Evolutionary conservation across 2,797 vertebrate species (phyloP).

Genomic region (Anguilla marmorata): DNA sequence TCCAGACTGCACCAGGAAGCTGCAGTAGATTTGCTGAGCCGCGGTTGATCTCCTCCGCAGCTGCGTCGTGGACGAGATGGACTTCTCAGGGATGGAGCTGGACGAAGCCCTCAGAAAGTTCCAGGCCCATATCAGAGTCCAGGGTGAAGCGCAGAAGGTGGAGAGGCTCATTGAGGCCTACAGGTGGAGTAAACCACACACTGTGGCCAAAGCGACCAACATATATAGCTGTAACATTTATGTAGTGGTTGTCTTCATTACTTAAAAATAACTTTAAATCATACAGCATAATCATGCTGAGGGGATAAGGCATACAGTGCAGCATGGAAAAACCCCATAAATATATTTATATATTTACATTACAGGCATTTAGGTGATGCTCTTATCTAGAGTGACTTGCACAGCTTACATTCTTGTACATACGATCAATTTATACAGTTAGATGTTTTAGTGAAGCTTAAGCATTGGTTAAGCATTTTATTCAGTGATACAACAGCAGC

Average conservation of each 20-base stretch:
- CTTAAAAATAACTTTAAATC: not conserved
- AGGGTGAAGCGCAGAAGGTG: conserved; percentile 96
- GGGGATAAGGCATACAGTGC: not conserved
- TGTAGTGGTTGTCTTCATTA: not conserved
- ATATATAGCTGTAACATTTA: not conserved
- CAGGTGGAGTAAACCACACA: conserved; percentile 70
- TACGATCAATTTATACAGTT: not conserved
- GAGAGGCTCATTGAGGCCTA: conserved; percentile 95
- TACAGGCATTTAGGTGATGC: not conserved
- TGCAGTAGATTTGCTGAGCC: conserved; percentile 4
- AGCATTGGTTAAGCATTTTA: not conserved
- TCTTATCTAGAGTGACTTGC: not conserved
- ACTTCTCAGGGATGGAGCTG: conserved; percentile 93
- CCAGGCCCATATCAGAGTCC: conserved; percentile 95
- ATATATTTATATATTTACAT: not conserved
- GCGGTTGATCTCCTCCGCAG: conserved; percentile 60
- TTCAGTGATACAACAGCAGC: not conserved
- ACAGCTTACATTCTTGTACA: not conserved
- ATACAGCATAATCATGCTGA: not conserved
- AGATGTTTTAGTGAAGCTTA: not conserved
- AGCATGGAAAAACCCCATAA: not conserved
- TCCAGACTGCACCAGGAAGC: not conserved
- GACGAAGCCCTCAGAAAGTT: conserved; percentile 96
- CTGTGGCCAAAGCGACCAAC: not conserved
- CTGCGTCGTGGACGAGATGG: conserved; percentile 98